Conservation (phyloP, 1,140 invertebrate species). For the Neuroterus valhalla region DNA sequence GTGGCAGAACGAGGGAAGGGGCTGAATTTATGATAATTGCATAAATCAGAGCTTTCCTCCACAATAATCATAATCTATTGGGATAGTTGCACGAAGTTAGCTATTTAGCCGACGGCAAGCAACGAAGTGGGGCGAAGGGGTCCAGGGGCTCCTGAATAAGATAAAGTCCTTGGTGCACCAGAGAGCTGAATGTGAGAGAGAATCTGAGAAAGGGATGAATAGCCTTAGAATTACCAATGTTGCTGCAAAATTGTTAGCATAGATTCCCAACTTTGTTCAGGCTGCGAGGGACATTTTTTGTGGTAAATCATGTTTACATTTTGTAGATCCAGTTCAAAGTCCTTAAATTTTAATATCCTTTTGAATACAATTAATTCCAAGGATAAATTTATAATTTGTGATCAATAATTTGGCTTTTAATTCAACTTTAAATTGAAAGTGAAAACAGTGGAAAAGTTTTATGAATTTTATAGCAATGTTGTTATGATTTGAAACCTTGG, state of each 20-base stretch:
- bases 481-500: too few relatives aligned
- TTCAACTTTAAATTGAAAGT: too few relatives aligned
- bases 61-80: constrained; percentile 76
- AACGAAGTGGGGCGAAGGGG: constrained; percentile 59
- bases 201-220: constrained; percentile 45
- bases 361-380: too few relatives aligned
- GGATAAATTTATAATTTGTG: too few relatives aligned
- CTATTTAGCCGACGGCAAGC: constrained; percentile 73
- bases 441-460: too few relatives aligned
- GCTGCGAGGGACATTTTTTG: constrained; percentile 11
- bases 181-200: constrained; percentile 47
- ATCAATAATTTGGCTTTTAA: too few relatives aligned
- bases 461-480: too few relatives aligned
- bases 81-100: constrained; percentile 74
- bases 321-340: not conserved
- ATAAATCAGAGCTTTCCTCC: constrained; percentile 75
- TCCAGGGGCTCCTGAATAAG: constrained; percentile 64
- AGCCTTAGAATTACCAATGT: constrained; percentile 28
- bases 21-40: constrained; percentile 74
- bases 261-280: constrained; percentile 12
- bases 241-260: constrained; percentile 23
- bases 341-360: constrained; percentile 6
- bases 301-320: constrained; percentile 20
- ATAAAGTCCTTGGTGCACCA: constrained; percentile 65
- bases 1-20: constrained; percentile 61